Percentiles rank a stretch among this genome's conserved stretches.
These are phyloP conservation scores for Amiota communis DNA, from an alignment of 2,888 invertebrate genomes.

Conservation along the genomic window DNA sequence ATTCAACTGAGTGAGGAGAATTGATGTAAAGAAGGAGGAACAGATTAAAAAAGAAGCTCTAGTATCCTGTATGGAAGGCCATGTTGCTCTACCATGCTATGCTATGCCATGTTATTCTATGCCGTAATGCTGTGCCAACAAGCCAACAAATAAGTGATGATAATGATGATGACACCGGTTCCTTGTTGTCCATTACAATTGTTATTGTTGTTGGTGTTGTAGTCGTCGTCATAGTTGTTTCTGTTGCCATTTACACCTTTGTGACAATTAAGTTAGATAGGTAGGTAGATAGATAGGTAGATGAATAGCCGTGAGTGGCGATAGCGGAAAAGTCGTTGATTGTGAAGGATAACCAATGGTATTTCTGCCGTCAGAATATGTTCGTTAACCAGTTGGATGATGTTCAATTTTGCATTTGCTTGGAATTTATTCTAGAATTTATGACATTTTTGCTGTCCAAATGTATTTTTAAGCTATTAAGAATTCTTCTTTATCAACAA, in stretches of 20 bases:
- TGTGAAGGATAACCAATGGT: slow-evolving; percentile 4
- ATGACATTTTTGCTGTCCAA: slow-evolving; percentile 12
- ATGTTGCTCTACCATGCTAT: background rate
- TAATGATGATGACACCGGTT: background rate
- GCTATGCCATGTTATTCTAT: background rate
- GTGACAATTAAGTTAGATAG: slow-evolving; percentile 21
- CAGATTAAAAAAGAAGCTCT: background rate
- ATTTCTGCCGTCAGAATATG: slow-evolving; percentile 1
- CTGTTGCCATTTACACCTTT: slow-evolving; percentile 26
- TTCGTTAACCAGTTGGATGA: background rate
- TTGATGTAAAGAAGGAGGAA: background rate
- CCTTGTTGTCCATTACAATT: background rate
- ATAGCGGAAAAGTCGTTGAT: background rate
- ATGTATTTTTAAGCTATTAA: background rate
- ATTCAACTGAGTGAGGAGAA: background rate
- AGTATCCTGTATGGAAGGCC: background rate
- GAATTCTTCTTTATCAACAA: background rate
- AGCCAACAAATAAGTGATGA: background rate
- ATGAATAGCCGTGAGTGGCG: background rate
- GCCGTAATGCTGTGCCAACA: background rate
- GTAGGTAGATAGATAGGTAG: background rate
- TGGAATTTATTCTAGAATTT: slow-evolving; percentile 19
- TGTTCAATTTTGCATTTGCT: background rate
- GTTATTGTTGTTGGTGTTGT: background rate
- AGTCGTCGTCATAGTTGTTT: background rate